Percentiles rank a stretch among this genome's conserved stretches.
These are phyloP conservation scores for Arnoldichthys spilopterus DNA, from an alignment of 2,797 vertebrate species.

Conservation along the genomic window DNA sequence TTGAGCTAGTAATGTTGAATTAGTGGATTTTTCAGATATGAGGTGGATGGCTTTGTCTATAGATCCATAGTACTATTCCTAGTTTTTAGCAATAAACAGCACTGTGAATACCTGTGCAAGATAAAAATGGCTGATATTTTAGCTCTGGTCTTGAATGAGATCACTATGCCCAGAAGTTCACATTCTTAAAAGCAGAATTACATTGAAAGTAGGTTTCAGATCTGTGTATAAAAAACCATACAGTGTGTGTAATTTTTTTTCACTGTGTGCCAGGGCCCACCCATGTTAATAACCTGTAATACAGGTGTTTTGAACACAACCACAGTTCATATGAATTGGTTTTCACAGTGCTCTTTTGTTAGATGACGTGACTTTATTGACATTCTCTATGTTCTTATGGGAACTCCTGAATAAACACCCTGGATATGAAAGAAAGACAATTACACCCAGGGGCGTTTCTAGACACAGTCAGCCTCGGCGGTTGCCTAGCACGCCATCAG, in stretches of 20 bases:
- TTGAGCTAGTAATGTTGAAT: no score
- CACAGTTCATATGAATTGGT: background rate
- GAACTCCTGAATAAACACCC: background rate
- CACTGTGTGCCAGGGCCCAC: background rate
- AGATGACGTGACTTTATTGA: background rate
- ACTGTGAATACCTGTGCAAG: no score
- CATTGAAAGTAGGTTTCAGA: background rate
- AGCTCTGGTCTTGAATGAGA: no score
- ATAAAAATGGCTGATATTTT: no score
- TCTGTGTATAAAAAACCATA: background rate
- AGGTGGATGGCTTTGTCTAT: no score
- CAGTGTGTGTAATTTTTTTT: background rate
- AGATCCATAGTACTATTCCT: no score
- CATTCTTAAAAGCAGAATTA: background rate
- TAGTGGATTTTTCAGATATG: no score
- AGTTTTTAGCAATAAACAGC: no score
- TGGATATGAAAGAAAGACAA: background rate
- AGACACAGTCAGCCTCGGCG: no score
- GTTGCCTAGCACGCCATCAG: no score
- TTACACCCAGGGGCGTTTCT: no score
- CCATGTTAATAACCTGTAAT: slow-evolving; percentile 38
- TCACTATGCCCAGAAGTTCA: background rate
- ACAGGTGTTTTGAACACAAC: slow-evolving; percentile 2
- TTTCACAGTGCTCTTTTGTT: background rate
- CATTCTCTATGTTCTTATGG: background rate